Evolutionary conservation across 2,113 vertebrate genomes (phyloP), one percentile per base, ranked within the genome.

Genomic region (Penelope pileata): DNA sequence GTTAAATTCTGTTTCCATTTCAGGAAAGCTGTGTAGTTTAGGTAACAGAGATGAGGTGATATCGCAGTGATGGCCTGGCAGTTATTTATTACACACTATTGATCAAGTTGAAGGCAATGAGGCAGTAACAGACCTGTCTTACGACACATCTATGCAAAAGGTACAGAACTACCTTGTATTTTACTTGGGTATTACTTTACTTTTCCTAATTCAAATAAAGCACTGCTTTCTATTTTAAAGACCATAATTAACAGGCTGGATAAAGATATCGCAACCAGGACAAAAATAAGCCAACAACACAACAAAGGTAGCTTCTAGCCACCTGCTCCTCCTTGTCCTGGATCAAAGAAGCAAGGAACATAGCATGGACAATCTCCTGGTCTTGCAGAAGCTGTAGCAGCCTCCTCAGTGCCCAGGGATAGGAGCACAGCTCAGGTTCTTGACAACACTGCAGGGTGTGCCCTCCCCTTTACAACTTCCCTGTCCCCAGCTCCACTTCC

Each of bases 51-150:
- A 36, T 68, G 13, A 63, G 36, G 29, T 64, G n/a, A 27, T 58
- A 27, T 5, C 1, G 0, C 36, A 43, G 9, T 1, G 4, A 10
- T 56, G 68, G 16, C 54, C 51, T 47, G 40, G 32, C 18, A 12
- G 54, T 80, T 62, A 23, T 24, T 68, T 56, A 30, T 56, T 36
- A 48, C 53, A 43, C 23, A 3, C 22, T 63, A 36, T 16, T 69
- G 47, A 53, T 83, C 38, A 60, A 15, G 26, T 60, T 73, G 54
- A 60, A 47, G 42, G 53, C 1, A 3, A 48, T 43, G 7, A 38
- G 38, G 51, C 30, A 73, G 47, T 60, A 73, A 62, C 14, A 62
- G 59, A 18, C 17, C 22, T 74, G 21, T 53, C 16, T 79, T 73
- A 43, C 10, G 14, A 24, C 26, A 24, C 12, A 12, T 34, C 38